Base-by-base conservation (phyloP, 2,113 vertebrate species). In the Paralichthys olivaceus region DNA sequence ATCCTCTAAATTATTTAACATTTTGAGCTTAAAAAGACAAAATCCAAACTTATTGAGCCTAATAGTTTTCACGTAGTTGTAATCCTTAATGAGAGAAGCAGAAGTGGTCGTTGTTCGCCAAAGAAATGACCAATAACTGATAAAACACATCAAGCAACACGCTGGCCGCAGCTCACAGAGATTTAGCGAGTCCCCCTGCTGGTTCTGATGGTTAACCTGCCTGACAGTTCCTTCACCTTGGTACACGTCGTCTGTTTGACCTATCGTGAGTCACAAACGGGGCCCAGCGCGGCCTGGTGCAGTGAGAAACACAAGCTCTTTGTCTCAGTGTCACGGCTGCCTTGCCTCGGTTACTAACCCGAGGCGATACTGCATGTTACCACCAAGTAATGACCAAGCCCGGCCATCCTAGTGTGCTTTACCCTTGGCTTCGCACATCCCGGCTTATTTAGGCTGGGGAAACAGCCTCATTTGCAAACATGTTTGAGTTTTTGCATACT, bases 391-490 rank as follows among this genome's bases (percentile, higher is more conserved):
- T 79, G 73, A 47, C 74, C 29, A 22, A 73, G 69, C 72, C 32
- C 55, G 83, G 25, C 59, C 47, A 26, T 60, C 64, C 64, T 63
- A 49, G 73, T 81, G 60, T 43, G 66, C 58, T 60, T 77, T 65
- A 80, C 84, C 87, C 79, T 77, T 34, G 32, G 69, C 72, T 85
- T 72, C 17, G 60, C 80, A 72, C 69, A 87, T 79, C 81, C 53
- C 1, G 1, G 23, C 77, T 71, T 68, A 82, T 86, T 84, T 81
- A 75, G 70, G 75, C 37, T 34, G 53, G 53, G 67, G 72, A 68
- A 74, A 76, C 60, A 15, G 68, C 73, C 86, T 80, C 67, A 81
- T 89, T 83, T 88, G 73, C 64, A 85, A 85, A 84, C 73, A 74
- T 64, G 74, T 86, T 82, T 72, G 68, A 80, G 71, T 2, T 51